Conservation (phyloP, 2,888 invertebrate genomes). For the Agriopis marginaria region DNA sequence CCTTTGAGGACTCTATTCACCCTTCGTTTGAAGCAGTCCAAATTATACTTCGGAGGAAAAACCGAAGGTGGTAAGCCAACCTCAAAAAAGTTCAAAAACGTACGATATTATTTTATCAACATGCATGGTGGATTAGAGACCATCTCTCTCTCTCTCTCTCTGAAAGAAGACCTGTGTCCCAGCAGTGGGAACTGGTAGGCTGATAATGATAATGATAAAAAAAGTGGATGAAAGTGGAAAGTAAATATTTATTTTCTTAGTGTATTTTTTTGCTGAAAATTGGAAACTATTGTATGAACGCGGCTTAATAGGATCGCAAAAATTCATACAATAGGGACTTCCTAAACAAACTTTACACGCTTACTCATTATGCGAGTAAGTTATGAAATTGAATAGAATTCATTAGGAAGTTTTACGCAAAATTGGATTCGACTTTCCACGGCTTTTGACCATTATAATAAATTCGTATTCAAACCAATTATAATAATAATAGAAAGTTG, state of each 20-base stretch:
- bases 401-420: constrained; percentile 28
- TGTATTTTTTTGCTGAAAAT: neutral
- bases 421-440: constrained; percentile 13
- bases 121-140: no score
- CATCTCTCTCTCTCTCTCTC: no score
- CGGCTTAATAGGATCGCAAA: constrained; percentile 2
- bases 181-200: no score
- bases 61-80: no score
- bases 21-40: no score
- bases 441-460: constrained; percentile 14
- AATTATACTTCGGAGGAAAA: no score
- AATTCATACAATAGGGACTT: constrained; percentile 9
- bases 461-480: constrained; percentile 16
- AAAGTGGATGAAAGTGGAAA: no score
- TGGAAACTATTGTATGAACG: neutral
- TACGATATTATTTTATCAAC: no score
- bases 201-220: no score
- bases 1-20: no score
- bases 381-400: constrained; percentile 30
- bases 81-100: no score
- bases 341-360: constrained; percentile 18
- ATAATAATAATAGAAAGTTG: constrained; percentile 13
- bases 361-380: constrained; percentile 19
- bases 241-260: neutral
- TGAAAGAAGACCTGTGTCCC: no score